phyloP scores from a whole-genome alignment of 2,888 invertebrate genomes.

The Aphelenchoides bicaudatus region DNA sequence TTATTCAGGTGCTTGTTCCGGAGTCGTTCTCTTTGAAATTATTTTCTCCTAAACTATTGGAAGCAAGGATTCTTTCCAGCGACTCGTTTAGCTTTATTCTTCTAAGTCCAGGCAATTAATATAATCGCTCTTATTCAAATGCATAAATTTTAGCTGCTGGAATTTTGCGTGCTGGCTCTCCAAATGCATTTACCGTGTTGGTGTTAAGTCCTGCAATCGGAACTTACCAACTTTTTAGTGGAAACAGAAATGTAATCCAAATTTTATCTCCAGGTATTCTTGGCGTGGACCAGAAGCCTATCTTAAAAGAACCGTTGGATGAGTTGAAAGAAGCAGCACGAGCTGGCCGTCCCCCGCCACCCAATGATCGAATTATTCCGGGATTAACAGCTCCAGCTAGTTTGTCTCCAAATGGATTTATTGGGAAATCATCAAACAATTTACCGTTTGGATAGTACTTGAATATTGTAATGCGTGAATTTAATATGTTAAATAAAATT shows the following conservation, averaged over 20 bases:
- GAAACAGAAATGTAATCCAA: slow-evolving; percentile 14
- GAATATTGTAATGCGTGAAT: too few relatives aligned
- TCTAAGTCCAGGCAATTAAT: slow-evolving; percentile 20
- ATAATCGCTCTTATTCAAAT: not conserved
- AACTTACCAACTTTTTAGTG: slow-evolving; percentile 10
- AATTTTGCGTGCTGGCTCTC: slow-evolving; percentile 8
- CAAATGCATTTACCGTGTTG: slow-evolving; percentile 5
- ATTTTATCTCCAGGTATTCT: slow-evolving; percentile 18
- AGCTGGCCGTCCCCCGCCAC: too few relatives aligned
- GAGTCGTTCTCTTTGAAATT: slow-evolving; percentile 43
- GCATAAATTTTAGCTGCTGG: slow-evolving; percentile 16
- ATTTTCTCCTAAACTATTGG: slow-evolving; percentile 24
- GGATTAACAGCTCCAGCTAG: too few relatives aligned
- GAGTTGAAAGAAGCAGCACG: too few relatives aligned
- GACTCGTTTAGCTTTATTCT: slow-evolving; percentile 20
- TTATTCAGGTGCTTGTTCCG: slow-evolving; percentile 40
- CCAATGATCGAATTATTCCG: too few relatives aligned
- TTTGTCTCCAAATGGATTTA: too few relatives aligned
- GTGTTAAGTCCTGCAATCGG: slow-evolving; percentile 12
- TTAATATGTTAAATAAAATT: too few relatives aligned
- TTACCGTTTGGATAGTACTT: too few relatives aligned
- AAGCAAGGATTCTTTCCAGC: slow-evolving; percentile 21
- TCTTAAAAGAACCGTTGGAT: too few relatives aligned
- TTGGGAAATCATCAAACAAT: too few relatives aligned
- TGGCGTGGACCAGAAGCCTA: slow-evolving; percentile 12